A percentile compares a stretch with the other conserved stretches of the same genome.
phyloP scores from a whole-genome alignment of 2,113 vertebrate species.

The Istiophorus platypterus region DNA sequence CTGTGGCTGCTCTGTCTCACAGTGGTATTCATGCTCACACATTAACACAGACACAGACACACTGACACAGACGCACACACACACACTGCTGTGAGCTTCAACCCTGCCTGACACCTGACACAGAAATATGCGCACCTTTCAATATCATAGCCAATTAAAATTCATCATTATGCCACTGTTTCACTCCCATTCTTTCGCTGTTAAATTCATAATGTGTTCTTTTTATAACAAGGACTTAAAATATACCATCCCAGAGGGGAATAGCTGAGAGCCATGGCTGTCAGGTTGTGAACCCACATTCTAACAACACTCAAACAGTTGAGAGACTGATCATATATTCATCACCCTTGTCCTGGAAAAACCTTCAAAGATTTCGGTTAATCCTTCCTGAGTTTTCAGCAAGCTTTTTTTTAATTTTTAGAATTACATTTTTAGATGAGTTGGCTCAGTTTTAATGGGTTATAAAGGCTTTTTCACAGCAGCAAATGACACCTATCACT shows the following conservation, averaged over 20 bases:
- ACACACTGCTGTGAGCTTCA: slow-evolving; percentile 5
- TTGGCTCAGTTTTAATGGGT: not conserved
- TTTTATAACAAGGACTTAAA: slow-evolving; percentile 30
- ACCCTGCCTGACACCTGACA: not conserved
- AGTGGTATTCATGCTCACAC: slow-evolving; percentile 35
- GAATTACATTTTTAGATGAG: not conserved
- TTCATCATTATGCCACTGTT: slow-evolving; percentile 38
- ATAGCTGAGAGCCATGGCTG: slow-evolving; percentile 10
- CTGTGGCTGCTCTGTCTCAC: slow-evolving; percentile 61
- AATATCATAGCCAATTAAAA: slow-evolving; percentile 57
- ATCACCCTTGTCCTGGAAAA: slow-evolving; percentile 21
- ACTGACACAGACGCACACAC: slow-evolving; percentile 20
- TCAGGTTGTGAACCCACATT: slow-evolving; percentile 12
- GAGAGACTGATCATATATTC: not conserved
- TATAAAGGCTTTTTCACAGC: not conserved
- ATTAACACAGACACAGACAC: slow-evolving; percentile 23
- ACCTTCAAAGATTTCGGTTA: not conserved
- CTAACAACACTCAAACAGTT: not conserved
- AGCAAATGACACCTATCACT: slow-evolving; percentile 40
- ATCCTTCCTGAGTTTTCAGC: not conserved
- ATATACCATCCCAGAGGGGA: slow-evolving; percentile 4
- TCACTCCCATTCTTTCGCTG: slow-evolving; percentile 25
- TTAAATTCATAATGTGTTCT: slow-evolving; percentile 53
- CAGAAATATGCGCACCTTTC: slow-evolving; percentile 25
- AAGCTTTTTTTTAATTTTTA: not conserved